phyloP scores from a whole-genome alignment of 2,888 invertebrate species.

The Agapetus fuscipes region DNA sequence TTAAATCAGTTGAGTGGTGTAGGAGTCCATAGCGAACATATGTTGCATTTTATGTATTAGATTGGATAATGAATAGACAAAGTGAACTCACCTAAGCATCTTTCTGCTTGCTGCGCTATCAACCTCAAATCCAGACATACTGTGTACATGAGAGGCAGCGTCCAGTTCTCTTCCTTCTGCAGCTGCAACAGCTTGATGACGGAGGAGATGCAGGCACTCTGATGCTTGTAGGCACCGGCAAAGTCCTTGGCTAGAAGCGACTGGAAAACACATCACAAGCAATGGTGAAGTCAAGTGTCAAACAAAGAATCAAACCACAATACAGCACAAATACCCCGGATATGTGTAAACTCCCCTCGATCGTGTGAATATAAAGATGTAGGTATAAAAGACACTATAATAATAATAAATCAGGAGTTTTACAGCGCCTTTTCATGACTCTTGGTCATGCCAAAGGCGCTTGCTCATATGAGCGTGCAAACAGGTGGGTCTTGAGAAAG shows the following conservation, averaged over 20 bases:
- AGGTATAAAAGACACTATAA: neutral
- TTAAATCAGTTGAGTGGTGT: too few species aligned
- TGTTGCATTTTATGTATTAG: too few species aligned
- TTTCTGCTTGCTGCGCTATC: conserved; percentile 74
- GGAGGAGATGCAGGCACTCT: conserved; percentile 65
- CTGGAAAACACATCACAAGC: conserved; percentile 24
- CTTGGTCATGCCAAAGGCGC: too few species aligned
- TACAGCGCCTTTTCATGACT: too few species aligned
- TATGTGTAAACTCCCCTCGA: neutral
- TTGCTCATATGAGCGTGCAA: too few species aligned
- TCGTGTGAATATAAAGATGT: neutral
- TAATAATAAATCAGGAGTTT: neutral
- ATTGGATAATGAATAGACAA: conserved; percentile 3
- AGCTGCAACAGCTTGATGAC: conserved; percentile 76
- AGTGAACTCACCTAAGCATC: conserved; percentile 24
- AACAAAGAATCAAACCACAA: too few species aligned
- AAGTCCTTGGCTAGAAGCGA: conserved; percentile 41
- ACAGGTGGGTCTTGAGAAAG: too few species aligned
- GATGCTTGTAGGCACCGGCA: conserved; percentile 65
- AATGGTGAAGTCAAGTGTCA: neutral
- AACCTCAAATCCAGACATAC: conserved; percentile 82
- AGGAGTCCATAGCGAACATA: too few species aligned
- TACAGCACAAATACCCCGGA: too few species aligned
- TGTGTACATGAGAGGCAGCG: conserved; percentile 84
- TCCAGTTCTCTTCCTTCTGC: conserved; percentile 95